Evolutionary conservation across 2,113 vertebrate species (phyloP), one percentile per base, ranked within the genome.

Genomic region (Sprattus sprattus): DNA sequence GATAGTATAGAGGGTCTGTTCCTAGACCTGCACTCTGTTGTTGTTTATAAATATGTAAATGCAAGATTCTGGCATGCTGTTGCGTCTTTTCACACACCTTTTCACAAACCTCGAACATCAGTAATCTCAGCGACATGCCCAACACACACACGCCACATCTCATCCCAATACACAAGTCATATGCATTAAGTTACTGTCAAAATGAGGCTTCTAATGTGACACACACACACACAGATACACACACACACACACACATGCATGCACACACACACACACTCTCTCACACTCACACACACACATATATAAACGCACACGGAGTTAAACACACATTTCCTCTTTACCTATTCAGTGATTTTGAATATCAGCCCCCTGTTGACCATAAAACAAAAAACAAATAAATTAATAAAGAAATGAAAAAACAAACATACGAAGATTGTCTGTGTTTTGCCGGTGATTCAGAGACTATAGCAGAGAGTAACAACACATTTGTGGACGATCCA

Each of bases 351-450:
- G 86, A 64, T 82, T 81, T 83, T 89, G 89, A 90, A 89, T 82
- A 87, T 87, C 88, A 90, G 57, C 81, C 81, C 57, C 89, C 89
- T 89, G 89, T 87, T 86, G 85, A 90, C 71, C 84, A 88, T 88
- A 67, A 84, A 49, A 88, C 78, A 90, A 88, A 18, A 78, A 20
- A 52, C 67, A 81, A 2, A 13, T 49, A 46, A 75, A 16, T 49
- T 18, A 57, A 39, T 25, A 25, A 18, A 85, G 44, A 81, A n/a
- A 45, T 50, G 32, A 84, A 9, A 71, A 6, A 4, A 44, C 32
- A 81, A 44, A 8, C 32, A n/a, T 44, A 57, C 3, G 18, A 0
- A 60, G 54, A 7, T 60, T 60, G 20, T 60, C 54, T 60, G 16
- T 5, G 3, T 52, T 52, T 52, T 1, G 39, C 39, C 39, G 39